Base-by-base conservation (phyloP, 2,888 invertebrate species). In the Beris chalybata region DNA sequence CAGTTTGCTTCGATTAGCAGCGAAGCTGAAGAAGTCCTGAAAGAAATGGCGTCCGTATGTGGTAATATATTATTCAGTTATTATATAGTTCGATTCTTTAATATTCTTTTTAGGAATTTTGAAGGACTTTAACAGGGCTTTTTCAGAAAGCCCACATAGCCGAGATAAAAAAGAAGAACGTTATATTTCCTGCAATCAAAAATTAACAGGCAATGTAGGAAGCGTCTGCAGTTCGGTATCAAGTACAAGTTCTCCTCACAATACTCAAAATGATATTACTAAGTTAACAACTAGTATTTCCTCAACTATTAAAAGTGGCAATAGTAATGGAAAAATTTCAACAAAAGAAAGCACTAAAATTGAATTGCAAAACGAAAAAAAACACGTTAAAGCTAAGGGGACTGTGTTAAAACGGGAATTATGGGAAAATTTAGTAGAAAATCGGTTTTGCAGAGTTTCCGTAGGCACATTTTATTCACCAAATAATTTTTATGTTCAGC, bases 381-480 rank as follows among this genome's bases (percentile, higher is more conserved):
- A 11, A 31, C 22, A 22, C 22, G 22, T 22, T 3, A 22, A 22
- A 54, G 6, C 0, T n/a, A 9, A 29, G 54, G 38, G 3, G 55
- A 38, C 38, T 1, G 9, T 1, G 9, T 9, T 38, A 38, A 38
- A 38, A 38, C 38, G 38, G 22, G 38, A 38, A 38, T 38, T 38
- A 31, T 70, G 70, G 70, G 58, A 52, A 32, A 59, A 32, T 1
- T 30, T 70, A 15, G 7, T 29, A 0, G 67, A 68, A 61, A 67
- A 64, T 30, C 22, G 55, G 22, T 70, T 65, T 57, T 45, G 38
- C 9, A 22, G 65, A 29, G 47, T 70, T 11, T 12, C 29, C n/a
- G n/a, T 68, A 15, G 50, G 65, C 4, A 22, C 63, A 13, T 70
- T 67, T 64, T 67, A 68, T 44, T 64, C 56, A 7, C 70, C 70